A percentile compares a stretch with the other conserved stretches of the same genome.
Conservation (phyloP, 2,888 invertebrate genomes). For the Leptopilina myrica region DNA sequence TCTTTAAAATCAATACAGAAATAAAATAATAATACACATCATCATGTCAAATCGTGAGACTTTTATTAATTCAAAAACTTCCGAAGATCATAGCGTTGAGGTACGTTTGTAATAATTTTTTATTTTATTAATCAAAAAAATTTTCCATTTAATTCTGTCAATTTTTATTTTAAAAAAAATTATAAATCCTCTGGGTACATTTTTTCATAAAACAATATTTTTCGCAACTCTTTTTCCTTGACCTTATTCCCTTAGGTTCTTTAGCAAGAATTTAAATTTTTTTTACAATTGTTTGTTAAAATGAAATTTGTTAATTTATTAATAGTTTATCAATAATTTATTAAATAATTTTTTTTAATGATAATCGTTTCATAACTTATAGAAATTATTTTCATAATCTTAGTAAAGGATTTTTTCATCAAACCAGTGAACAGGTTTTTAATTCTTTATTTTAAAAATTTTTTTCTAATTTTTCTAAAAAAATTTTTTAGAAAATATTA, state of each 20-base stretch:
- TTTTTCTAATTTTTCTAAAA: too few species aligned
- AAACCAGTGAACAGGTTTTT: too few species aligned
- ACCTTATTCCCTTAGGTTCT: slow-evolving; percentile 12
- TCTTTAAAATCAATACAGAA: neutral
- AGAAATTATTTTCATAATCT: too few species aligned
- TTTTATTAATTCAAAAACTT: slow-evolving; percentile 68
- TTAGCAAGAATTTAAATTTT: slow-evolving; percentile 5
- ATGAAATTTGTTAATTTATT: too few species aligned
- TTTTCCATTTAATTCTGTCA: slow-evolving; percentile 26
- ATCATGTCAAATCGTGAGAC: slow-evolving; percentile 74
- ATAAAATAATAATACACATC: slow-evolving; percentile 17
- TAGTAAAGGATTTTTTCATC: too few species aligned
- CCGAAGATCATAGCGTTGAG: slow-evolving; percentile 77
- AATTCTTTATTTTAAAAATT: too few species aligned
- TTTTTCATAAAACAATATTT: neutral
- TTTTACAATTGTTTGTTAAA: neutral
- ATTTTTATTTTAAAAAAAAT: slow-evolving; percentile 8
- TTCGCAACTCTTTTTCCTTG: neutral
- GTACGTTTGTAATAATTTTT: slow-evolving; percentile 62
- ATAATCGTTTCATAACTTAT: too few species aligned
- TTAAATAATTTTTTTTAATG: too few species aligned
- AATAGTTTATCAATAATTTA: too few species aligned
- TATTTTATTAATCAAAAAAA: slow-evolving; percentile 9
- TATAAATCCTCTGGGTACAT: neutral
- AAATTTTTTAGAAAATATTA: too few species aligned